Percentiles rank a stretch among this genome's conserved stretches.
Evolutionary conservation across 2,888 invertebrate species (phyloP).

Genomic region (Yponomeuta malinellus): DNA sequence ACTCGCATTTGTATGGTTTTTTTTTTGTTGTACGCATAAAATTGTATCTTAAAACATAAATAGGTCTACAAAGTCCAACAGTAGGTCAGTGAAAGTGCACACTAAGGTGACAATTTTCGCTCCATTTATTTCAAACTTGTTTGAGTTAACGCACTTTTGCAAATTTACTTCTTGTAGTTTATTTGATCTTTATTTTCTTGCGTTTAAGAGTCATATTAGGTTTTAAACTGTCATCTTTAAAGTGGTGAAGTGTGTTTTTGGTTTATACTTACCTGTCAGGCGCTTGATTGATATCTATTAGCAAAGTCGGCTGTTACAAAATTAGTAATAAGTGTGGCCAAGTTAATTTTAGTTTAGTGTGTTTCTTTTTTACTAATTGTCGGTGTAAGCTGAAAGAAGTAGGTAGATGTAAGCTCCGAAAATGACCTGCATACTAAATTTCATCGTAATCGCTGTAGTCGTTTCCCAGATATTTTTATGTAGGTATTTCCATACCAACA

Average conservation of each 20-base stretch:
- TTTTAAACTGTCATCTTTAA: background rate
- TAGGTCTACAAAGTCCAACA: background rate
- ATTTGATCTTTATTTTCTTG: background rate
- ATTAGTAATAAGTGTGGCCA: background rate
- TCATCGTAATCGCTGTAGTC: too few species aligned
- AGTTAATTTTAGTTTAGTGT: too few species aligned
- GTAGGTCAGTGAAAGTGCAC: slow-evolving; percentile 1
- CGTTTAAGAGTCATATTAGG: background rate
- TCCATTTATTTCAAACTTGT: slow-evolving; percentile 3
- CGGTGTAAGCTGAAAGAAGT: too few species aligned
- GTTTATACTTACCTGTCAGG: background rate
- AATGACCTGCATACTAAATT: too few species aligned
- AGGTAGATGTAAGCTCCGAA: too few species aligned
- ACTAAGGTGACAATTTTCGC: slow-evolving; percentile 9
- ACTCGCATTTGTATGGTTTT: too few species aligned
- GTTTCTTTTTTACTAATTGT: too few species aligned
- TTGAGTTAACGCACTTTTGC: background rate
- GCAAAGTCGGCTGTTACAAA: background rate
- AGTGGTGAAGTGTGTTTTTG: background rate
- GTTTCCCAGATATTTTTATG: too few species aligned
- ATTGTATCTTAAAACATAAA: background rate
- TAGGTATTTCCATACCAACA: too few species aligned
- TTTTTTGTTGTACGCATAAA: too few species aligned
- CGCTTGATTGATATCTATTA: background rate
- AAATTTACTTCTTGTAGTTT: background rate